These are phyloP conservation scores for Chrysolina americana DNA, from an alignment of 2,888 invertebrate species.

Conservation along the genomic window DNA sequence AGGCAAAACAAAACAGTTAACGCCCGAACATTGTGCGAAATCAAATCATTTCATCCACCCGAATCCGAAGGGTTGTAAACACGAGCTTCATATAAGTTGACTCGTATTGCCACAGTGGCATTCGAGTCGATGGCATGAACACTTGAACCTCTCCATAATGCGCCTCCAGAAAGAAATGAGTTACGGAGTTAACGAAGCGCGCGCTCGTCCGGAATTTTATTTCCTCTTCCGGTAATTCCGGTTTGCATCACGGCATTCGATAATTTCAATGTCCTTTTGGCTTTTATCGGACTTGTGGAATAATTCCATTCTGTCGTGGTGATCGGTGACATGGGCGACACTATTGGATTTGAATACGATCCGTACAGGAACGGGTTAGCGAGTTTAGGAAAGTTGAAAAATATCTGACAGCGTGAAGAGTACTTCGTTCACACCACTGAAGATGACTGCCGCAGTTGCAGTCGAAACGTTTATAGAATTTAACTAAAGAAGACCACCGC, in stretches of 20 bases:
- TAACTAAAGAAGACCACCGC: no score
- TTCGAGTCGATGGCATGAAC: not conserved
- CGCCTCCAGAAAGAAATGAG: conserved; percentile 5
- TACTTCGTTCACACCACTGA: no score
- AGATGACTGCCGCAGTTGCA: no score
- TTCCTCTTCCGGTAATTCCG: conserved; percentile 7
- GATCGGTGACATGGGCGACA: not conserved
- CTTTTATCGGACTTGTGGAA: not conserved
- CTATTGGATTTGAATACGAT: no score
- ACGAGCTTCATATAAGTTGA: not conserved
- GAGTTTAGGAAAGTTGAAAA: no score
- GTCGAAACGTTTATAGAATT: no score
- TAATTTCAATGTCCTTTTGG: not conserved
- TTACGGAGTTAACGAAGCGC: not conserved
- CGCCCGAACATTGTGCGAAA: no score
- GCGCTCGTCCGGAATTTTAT: not conserved
- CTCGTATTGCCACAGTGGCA: not conserved
- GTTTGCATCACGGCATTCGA: not conserved
- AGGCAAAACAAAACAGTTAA: no score
- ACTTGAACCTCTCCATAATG: not conserved
- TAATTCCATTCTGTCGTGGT: not conserved
- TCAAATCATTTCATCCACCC: not conserved
- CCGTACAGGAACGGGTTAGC: no score
- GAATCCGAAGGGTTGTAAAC: not conserved
- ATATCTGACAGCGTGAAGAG: no score